These are phyloP conservation scores for Simalia tracyae DNA, from an alignment of 2,797 vertebrate species.

Conservation along the genomic window DNA sequence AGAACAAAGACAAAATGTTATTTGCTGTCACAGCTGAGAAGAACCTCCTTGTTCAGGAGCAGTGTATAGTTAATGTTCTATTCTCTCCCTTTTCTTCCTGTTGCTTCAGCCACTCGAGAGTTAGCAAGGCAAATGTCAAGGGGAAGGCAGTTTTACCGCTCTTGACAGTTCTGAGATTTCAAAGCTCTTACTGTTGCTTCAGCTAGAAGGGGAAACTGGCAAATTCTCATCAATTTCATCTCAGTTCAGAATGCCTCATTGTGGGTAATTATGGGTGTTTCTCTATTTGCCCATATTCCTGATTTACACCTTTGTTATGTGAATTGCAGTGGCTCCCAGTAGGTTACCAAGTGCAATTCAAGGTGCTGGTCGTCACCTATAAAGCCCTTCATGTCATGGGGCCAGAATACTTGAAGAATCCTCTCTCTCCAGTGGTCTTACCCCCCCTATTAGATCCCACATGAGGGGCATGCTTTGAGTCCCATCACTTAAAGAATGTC, in stretches of 20 bases:
- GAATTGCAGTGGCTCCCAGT: neutral
- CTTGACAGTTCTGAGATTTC: neutral
- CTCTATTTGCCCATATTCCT: neutral
- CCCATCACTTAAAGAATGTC: neutral
- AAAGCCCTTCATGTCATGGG: neutral
- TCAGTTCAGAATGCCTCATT: neutral
- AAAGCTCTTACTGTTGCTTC: neutral
- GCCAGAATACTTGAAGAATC: neutral
- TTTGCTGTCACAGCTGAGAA: neutral
- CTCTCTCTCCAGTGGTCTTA: neutral
- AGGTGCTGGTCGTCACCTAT: neutral
- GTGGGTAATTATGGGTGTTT: neutral
- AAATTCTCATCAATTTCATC: neutral
- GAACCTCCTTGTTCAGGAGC: neutral
- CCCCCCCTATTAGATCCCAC: neutral
- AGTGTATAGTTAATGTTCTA: neutral
- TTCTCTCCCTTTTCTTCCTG: neutral
- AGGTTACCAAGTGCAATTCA: neutral
- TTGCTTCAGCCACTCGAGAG: neutral
- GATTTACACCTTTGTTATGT: neutral
- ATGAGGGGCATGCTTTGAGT: neutral
- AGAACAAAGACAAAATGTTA: neutral
- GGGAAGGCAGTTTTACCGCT: neutral
- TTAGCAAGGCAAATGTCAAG: neutral
- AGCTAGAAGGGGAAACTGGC: neutral